A percentile compares a stretch with the other conserved stretches of the same genome.
Conservation (phyloP, 53 echinoderm and acorn worm genomes). For the Actinopyga echinites region DNA sequence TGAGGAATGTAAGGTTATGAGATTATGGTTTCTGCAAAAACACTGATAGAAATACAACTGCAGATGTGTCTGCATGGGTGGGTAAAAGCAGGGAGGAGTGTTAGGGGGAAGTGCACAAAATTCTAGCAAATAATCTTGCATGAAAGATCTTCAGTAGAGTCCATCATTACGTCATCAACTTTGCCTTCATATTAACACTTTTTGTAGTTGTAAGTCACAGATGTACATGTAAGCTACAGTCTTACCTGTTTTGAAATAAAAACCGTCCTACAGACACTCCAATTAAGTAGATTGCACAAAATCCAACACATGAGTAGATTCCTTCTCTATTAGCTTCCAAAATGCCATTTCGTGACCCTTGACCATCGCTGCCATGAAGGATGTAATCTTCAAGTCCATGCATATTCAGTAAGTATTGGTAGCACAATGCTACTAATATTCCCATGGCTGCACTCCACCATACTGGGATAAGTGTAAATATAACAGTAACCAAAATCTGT, state of each 20-base stretch:
- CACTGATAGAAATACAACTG: too few relatives aligned
- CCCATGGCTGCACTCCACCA: conserved; percentile 61
- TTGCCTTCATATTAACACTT: too few relatives aligned
- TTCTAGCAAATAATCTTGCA: too few relatives aligned
- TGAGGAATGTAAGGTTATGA: too few relatives aligned
- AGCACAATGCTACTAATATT: conserved; percentile 61
- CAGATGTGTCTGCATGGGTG: too few relatives aligned
- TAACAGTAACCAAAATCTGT: conserved; percentile 66
- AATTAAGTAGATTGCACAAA: conserved; percentile 78
- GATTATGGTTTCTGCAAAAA: too few relatives aligned
- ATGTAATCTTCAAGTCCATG: conserved; percentile 71
- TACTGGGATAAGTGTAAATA: conserved; percentile 62
- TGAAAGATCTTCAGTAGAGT: too few relatives aligned
- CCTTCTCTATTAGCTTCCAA: conserved; percentile 89
- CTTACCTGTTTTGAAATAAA: conserved; percentile 78
- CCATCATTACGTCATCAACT: too few relatives aligned
- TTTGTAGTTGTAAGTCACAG: too few relatives aligned
- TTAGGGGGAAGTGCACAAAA: too few relatives aligned
- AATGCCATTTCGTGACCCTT: conserved; percentile 68
- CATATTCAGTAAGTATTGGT: conserved; percentile 75
- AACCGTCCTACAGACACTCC: conserved; percentile 78
- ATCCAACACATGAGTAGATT: conserved; percentile 79
- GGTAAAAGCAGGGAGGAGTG: too few relatives aligned
- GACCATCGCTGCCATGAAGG: conserved; percentile 74
- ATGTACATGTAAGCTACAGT: too few relatives aligned